Base-by-base conservation (phyloP, 2,113 vertebrate species). In the Paramormyrops kingsleyae region DNA sequence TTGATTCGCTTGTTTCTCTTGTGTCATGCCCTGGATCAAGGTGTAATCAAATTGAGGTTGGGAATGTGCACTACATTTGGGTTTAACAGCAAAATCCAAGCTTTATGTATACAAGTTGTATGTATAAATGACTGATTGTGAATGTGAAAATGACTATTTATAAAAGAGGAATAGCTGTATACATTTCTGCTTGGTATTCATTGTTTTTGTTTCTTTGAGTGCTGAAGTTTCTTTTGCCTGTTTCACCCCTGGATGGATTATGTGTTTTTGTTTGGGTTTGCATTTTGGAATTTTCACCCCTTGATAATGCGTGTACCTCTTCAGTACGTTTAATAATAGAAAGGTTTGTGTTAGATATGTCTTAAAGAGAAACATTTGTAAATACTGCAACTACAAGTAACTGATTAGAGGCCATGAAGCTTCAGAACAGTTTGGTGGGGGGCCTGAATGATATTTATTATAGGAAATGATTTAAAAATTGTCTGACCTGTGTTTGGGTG, bases 281-380 rank as follows among this genome's bases (percentile, higher is more conserved):
- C 35, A 42, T 47, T 85, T 70, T 56, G 85, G 56, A 42, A 19
- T 42, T 80, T 42, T 42, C 35, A 80, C 74, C 35, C 42, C 13
- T 39, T 13, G n/a, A 39, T 44, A 46, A 59, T 24, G 35, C 17
- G 50, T 85, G 13, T 86, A 62, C 88, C 83, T 90, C 92, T 94
- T 93, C 94, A 94, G 94, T 95, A 95, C 91, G 92, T 91, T 46
- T 80, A 49, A 24, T 17, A 80, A 42, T 42, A 8, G 74, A 80
- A 80, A 17, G 74, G 74, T 80, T 80, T 80, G 74, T 80, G 31
- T 77, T 35, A 77, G 62, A 66, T 31, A 31, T 13, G 10, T 80
- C 74, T 80, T 80, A 19, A 80, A 80, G 31, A 80, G 35, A 80
- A 42, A 24, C 31, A 83, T 84, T 21, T 92, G 91, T 92, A 92